Percentiles rank a stretch among this genome's conserved stretches.
These are phyloP conservation scores for Ectobius pallidus DNA, from an alignment of 2,888 invertebrate species.

Conservation along the genomic window DNA sequence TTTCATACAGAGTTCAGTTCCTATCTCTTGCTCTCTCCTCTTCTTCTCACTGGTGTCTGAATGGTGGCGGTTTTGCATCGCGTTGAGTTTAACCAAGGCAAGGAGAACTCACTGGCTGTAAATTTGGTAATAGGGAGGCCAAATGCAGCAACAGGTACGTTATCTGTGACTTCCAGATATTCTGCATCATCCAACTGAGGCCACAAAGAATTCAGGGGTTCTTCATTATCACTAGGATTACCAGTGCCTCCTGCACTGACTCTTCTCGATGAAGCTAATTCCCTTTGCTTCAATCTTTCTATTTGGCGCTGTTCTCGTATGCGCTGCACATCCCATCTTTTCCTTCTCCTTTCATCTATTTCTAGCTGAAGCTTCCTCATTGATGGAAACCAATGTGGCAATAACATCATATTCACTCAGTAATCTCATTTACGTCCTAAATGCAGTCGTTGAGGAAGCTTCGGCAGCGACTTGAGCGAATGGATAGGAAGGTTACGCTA, in stretches of 20 bases:
- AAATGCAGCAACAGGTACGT: neutral
- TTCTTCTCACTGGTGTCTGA: too few relatives aligned
- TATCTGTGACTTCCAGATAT: neutral
- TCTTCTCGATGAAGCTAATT: neutral
- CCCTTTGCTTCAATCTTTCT: neutral
- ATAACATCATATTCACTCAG: too few relatives aligned
- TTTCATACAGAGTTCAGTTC: neutral
- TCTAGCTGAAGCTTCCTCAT: too few relatives aligned
- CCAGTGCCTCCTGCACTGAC: neutral
- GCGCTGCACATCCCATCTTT: neutral
- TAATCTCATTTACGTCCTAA: too few relatives aligned
- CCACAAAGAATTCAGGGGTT: neutral
- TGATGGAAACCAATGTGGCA: too few relatives aligned
- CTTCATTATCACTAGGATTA: neutral
- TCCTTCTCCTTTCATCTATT: too few relatives aligned
- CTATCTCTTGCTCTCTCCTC: too few relatives aligned
- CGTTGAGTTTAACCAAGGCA: neutral
- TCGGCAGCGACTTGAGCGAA: constrained; percentile 68
- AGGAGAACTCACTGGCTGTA: neutral
- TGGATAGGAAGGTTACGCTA: constrained; percentile 65
- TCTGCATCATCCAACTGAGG: neutral
- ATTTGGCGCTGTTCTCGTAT: neutral
- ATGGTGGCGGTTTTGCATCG: neutral
- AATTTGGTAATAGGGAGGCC: neutral
- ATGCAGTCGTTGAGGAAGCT: too few relatives aligned